Evolutionary conservation across 2,888 invertebrate species (phyloP).

Genomic region (Thelaira solivaga): DNA sequence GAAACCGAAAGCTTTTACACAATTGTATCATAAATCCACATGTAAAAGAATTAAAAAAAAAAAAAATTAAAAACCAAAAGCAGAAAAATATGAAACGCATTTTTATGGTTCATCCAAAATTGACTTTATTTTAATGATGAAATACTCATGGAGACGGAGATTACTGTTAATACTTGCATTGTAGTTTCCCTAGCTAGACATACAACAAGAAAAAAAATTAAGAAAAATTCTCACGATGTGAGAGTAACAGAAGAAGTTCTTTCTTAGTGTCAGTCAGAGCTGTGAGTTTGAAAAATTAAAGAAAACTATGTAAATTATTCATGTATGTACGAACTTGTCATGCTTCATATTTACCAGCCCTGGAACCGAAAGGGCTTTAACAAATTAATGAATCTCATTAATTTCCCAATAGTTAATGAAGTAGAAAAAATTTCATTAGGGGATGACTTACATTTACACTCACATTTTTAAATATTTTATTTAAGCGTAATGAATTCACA

Average conservation of each 20-base stretch:
- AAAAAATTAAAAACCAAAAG: conserved; percentile 18
- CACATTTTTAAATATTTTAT: too few species aligned
- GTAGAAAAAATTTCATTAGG: too few species aligned
- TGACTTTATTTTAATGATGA: conserved; percentile 49
- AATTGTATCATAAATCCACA: conserved; percentile 19
- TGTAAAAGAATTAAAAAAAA: conserved; percentile 16
- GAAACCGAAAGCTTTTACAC: conserved; percentile 1
- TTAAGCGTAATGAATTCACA: too few species aligned
- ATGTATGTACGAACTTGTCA: too few species aligned
- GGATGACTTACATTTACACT: too few species aligned
- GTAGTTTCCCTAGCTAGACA: background rate
- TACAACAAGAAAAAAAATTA: too few species aligned
- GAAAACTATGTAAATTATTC: too few species aligned
- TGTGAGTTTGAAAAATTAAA: background rate
- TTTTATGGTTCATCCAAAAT: conserved; percentile 42
- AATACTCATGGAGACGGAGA: background rate
- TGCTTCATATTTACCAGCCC: too few species aligned
- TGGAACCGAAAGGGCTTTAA: too few species aligned
- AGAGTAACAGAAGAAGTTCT: background rate
- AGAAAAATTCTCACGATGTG: conserved; percentile 36
- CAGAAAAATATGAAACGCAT: conserved; percentile 31
- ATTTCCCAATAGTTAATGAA: too few species aligned
- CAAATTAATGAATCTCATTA: too few species aligned
- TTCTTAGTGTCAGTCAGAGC: background rate
- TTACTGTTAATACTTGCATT: background rate